These are phyloP conservation scores for Indri indri DNA, from an alignment of 2,113 vertebrate species.

Conservation along the genomic window DNA sequence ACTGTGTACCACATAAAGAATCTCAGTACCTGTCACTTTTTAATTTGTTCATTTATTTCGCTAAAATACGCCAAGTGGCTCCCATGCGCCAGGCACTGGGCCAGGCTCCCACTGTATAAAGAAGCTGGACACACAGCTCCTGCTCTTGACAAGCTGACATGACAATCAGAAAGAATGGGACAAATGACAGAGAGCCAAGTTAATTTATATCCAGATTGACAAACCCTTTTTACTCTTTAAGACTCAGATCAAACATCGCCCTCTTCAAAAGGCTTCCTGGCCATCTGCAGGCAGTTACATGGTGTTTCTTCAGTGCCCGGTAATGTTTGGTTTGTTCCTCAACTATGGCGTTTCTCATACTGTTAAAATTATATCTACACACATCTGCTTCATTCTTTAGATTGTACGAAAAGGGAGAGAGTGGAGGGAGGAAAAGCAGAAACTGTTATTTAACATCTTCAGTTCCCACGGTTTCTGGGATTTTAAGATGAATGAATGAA, in stretches of 20 bases:
- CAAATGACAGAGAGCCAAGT: not conserved
- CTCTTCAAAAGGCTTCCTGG: not conserved
- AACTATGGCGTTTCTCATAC: not conserved
- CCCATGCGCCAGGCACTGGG: not conserved
- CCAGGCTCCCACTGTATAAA: not conserved
- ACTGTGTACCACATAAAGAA: not conserved
- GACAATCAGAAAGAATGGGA: not conserved
- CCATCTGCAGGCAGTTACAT: rapidly evolving
- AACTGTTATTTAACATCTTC: not conserved
- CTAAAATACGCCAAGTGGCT: not conserved
- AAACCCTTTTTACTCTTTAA: not conserved
- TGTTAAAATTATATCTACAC: not conserved
- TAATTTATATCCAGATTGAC: not conserved
- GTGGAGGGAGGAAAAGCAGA: not conserved
- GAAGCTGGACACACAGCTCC: not conserved
- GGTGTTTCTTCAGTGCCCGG: not conserved
- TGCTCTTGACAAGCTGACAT: not conserved
- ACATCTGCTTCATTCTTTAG: not conserved
- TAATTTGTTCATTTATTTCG: not conserved
- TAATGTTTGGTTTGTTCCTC: not conserved
- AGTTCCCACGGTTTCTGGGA: not conserved
- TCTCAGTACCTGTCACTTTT: not conserved
- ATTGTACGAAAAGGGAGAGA: not conserved
- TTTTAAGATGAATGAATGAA: not conserved
- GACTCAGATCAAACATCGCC: not conserved